Percentiles rank a stretch among this genome's conserved stretches.
Conservation (phyloP, 2,113 vertebrate species). For the Budorcas taxicolor region DNA sequence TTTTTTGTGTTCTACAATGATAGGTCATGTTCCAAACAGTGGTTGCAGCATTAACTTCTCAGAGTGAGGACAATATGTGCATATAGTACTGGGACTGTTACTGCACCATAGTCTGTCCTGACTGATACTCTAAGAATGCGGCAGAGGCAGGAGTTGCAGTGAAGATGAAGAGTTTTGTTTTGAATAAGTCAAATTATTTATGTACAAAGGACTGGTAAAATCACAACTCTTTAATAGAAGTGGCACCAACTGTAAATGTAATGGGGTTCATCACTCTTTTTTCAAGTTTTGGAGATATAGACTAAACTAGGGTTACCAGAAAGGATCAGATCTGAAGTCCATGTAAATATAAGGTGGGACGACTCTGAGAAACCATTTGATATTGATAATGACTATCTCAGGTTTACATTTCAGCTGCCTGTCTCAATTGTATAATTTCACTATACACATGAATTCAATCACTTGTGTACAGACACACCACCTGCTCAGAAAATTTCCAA, state of each 20-base stretch:
- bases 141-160: neutral
- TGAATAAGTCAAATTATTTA: neutral
- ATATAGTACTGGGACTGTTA: rapidly evolving
- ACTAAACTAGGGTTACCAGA: neutral
- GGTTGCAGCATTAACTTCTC: neutral
- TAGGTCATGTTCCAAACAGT: neutral
- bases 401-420: neutral
- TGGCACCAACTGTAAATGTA: neutral
- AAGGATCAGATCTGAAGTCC: neutral
- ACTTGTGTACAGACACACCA: neutral
- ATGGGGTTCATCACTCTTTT: neutral
- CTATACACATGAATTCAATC: neutral
- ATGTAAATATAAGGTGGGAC: neutral
- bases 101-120: neutral
- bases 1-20: neutral
- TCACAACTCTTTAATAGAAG: neutral
- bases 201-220: neutral
- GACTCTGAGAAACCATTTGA: neutral
- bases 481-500: neutral
- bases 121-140: neutral
- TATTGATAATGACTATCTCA: neutral
- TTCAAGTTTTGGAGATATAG: neutral
- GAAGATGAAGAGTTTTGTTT: neutral
- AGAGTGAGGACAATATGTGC: neutral
- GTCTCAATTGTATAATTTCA: neutral